Conservation (phyloP, 2,113 vertebrate species). For the Nerophis lumbriciformis region DNA sequence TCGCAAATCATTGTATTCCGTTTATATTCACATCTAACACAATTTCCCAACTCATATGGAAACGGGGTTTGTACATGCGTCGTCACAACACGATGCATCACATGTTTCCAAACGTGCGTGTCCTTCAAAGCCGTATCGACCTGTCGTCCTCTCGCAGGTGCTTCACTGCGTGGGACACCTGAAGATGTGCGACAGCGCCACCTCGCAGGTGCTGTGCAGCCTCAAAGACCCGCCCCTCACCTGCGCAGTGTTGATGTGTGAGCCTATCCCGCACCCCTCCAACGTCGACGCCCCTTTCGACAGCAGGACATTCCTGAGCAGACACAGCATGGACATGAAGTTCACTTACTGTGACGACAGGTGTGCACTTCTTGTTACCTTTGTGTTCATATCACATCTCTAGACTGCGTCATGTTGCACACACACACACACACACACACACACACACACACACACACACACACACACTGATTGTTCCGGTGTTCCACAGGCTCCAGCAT, state of each 20-base stretch:
- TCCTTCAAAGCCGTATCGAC: no score
- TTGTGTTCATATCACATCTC: background rate
- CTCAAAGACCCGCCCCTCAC: constrained; percentile 88
- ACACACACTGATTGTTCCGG: background rate
- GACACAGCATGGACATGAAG: constrained; percentile 99
- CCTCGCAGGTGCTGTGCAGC: constrained; percentile 78
- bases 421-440: background rate
- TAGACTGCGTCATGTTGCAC: background rate
- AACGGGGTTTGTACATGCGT: no score
- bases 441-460: constrained; percentile 4
- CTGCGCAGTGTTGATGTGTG: constrained; percentile 93
- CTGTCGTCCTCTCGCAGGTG: constrained; percentile 70
- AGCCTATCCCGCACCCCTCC: constrained; percentile 92
- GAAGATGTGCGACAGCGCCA: constrained; percentile 82
- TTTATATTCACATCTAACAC: no score
- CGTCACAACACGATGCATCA: no score
- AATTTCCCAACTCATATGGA: no score
- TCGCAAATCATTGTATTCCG: no score
- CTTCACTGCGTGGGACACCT: constrained; percentile 94
- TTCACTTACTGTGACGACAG: constrained; percentile 97
- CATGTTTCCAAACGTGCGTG: no score
- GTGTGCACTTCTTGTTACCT: constrained; percentile 50
- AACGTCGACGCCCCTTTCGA: constrained; percentile 95
- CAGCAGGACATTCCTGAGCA: constrained; percentile 94
- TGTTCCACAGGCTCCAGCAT: constrained; percentile 32